Percentiles rank a stretch among this genome's conserved stretches.
These are phyloP conservation scores for Allacma fusca DNA, from an alignment of 2,888 invertebrate genomes.

Conservation along the genomic window DNA sequence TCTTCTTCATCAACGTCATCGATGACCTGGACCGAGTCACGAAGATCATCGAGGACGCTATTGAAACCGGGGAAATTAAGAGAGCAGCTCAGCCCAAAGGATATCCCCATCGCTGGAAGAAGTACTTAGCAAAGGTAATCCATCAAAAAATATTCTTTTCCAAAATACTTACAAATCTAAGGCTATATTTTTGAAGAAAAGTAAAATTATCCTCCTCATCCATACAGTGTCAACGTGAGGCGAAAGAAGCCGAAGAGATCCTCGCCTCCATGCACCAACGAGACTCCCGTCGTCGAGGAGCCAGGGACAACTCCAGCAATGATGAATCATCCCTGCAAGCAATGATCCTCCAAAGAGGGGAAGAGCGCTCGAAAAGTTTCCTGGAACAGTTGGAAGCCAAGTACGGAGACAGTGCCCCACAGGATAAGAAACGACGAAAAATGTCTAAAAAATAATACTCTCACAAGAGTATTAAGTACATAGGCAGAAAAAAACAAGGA, in stretches of 20 bases:
- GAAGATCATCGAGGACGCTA: constrained; percentile 49
- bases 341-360: constrained; percentile 49
- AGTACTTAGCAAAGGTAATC: constrained; percentile 51
- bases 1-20: constrained; percentile 56
- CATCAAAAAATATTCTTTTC: too few relatives aligned
- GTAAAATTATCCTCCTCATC: too few relatives aligned
- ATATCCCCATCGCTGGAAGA: constrained; percentile 44
- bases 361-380: constrained; percentile 44
- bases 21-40: constrained; percentile 56
- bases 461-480: too few relatives aligned
- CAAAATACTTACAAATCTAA: too few relatives aligned
- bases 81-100: constrained; percentile 43
- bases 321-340: constrained; percentile 44
- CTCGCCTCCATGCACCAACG: constrained; percentile 48
- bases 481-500: too few relatives aligned
- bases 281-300: background rate
- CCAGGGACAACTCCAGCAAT: constrained; percentile 30
- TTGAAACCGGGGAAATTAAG: constrained; percentile 50
- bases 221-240: constrained; percentile 55
- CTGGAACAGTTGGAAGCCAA: constrained; percentile 56
- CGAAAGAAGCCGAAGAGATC: constrained; percentile 57
- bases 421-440: too few relatives aligned
- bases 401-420: constrained; percentile 40
- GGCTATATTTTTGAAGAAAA: background rate
- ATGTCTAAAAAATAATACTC: too few relatives aligned